phyloP scores from a whole-genome alignment of 2,797 vertebrate species.

The Amniataba percoides region DNA sequence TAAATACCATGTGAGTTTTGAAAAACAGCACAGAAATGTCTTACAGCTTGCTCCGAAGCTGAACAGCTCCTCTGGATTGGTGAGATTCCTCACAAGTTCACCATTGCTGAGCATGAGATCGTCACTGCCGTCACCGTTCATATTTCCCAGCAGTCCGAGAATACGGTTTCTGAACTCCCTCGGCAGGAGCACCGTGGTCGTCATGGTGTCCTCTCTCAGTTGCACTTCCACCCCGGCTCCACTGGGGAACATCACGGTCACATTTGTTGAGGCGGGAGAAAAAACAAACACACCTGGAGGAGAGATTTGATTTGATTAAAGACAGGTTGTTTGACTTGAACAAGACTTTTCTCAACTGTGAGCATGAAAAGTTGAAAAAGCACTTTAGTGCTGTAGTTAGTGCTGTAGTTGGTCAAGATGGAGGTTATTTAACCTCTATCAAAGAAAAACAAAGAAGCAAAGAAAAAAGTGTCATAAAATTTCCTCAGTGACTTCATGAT shows the following conservation, averaged over 20 bases:
- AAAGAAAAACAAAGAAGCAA: too few species aligned
- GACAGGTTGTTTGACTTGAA: neutral
- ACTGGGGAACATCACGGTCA: slow-evolving; percentile 92
- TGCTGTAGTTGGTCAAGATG: neutral
- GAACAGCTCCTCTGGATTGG: slow-evolving; percentile 86
- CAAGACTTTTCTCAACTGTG: neutral
- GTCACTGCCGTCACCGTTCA: slow-evolving; percentile 86
- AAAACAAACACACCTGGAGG: slow-evolving; percentile 90
- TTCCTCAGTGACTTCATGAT: neutral
- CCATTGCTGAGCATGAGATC: slow-evolving; percentile 87
- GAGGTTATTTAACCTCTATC: neutral
- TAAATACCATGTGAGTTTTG: neutral
- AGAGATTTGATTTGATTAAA: slow-evolving; percentile 5
- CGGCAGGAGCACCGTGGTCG: slow-evolving; percentile 88
- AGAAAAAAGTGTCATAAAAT: neutral
- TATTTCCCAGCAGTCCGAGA: slow-evolving; percentile 89
- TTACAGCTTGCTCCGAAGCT: slow-evolving; percentile 91
- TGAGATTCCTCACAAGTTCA: slow-evolving; percentile 65
- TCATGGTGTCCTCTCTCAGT: slow-evolving; percentile 80
- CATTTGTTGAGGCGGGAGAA: slow-evolving; percentile 76
- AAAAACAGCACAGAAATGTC: slow-evolving; percentile 55
- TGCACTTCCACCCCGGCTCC: slow-evolving; percentile 90
- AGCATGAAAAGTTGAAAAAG: neutral
- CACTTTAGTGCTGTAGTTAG: neutral
- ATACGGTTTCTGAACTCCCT: slow-evolving; percentile 85